Percentiles rank a stretch among this genome's conserved stretches.
These are phyloP conservation scores for Proisotoma minuta DNA, from an alignment of 2,888 invertebrate species.

Conservation along the genomic window DNA sequence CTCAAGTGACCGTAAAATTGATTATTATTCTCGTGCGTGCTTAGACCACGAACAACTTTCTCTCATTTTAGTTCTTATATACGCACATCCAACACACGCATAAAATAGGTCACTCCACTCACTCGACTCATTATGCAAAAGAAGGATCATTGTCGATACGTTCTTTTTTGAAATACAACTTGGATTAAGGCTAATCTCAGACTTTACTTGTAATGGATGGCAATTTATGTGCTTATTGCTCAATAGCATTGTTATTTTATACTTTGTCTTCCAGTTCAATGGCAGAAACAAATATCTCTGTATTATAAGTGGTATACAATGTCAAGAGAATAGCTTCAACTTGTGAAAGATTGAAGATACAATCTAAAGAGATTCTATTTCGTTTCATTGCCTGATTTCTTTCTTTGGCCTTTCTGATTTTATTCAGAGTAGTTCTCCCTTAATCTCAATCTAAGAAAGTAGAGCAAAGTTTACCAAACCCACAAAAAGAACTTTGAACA, in stretches of 20 bases:
- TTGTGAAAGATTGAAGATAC: no score
- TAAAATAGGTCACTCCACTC: constrained; percentile 3
- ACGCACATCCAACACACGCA: background rate
- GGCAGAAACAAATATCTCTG: no score
- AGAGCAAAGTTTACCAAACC: no score
- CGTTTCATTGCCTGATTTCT: no score
- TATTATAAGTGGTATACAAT: no score
- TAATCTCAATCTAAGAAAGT: no score
- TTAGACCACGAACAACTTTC: background rate
- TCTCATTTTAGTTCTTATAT: background rate
- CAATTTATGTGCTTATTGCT: constrained; percentile 9
- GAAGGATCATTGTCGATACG: constrained; percentile 3
- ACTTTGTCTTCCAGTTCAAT: no score
- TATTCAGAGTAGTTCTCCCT: no score
- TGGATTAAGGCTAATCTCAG: constrained; percentile 6
- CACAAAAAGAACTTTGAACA: no score
- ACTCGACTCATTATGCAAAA: constrained; percentile 7
- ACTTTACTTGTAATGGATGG: constrained; percentile 7
- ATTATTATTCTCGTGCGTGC: constrained; percentile 16
- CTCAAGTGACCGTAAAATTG: constrained; percentile 8
- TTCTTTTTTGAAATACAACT: background rate
- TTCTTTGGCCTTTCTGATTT: no score
- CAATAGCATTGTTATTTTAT: background rate
- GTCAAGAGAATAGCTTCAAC: no score
- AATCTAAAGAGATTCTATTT: no score